A percentile compares a stretch with the other conserved stretches of the same genome.
These are phyloP conservation scores for Rhinichthys osculus DNA, from an alignment of 2,797 vertebrate species.

Conservation along the genomic window DNA sequence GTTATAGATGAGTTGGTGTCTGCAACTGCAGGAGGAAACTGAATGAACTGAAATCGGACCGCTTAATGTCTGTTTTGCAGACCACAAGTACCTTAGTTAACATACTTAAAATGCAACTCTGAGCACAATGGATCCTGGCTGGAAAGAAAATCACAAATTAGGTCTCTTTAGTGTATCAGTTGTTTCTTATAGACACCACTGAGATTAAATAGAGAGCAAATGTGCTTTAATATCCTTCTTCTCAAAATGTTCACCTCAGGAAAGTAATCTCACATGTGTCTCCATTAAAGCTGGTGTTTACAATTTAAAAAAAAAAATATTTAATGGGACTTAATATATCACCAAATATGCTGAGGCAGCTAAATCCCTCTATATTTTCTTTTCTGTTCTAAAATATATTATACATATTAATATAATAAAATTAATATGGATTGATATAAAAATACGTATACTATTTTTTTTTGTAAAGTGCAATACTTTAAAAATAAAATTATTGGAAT, in stretches of 20 bases:
- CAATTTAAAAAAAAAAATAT: not conserved
- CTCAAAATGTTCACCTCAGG: not conserved
- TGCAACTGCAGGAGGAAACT: slow-evolving; percentile 1
- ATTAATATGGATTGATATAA: no score
- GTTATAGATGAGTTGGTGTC: slow-evolving; percentile 10
- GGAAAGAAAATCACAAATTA: not conserved
- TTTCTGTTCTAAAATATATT: not conserved
- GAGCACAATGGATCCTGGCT: not conserved
- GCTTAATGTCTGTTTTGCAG: not conserved
- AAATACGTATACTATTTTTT: not conserved
- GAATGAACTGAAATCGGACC: slow-evolving; percentile 27
- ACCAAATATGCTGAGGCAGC: not conserved
- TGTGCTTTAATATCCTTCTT: not conserved
- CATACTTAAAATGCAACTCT: slow-evolving; percentile 14
- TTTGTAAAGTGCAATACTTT: not conserved
- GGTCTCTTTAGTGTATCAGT: not conserved
- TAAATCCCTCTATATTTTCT: not conserved
- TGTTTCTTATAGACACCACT: not conserved
- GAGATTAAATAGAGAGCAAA: not conserved
- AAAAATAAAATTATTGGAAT: not conserved
- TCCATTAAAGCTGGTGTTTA: not conserved
- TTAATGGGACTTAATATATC: not conserved
- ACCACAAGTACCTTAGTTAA: slow-evolving; percentile 14
- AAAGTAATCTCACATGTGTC: not conserved
- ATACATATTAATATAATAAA: no score